phyloP scores from a whole-genome alignment of 2,888 invertebrate species.

The Mellilla xanthometata region DNA sequence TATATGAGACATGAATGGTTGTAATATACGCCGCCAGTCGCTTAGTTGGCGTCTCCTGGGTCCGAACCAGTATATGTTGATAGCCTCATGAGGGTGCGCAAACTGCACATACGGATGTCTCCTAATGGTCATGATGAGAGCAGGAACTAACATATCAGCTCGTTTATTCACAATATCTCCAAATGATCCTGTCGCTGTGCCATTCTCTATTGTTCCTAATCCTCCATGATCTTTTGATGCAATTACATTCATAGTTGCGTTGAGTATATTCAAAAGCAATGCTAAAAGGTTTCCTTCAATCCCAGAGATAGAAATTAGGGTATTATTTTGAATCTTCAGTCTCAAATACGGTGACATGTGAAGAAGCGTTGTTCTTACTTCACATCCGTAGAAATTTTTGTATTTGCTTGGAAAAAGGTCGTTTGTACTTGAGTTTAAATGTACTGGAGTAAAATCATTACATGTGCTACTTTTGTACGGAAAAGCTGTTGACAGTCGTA shows the following conservation, averaged over 20 bases:
- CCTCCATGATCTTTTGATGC: constrained; percentile 27
- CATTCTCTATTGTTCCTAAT: constrained; percentile 37
- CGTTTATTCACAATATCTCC: constrained; percentile 39
- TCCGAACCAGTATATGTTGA: constrained; percentile 47
- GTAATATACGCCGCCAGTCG: constrained; percentile 46
- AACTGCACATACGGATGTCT: constrained; percentile 42
- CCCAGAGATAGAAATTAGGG: constrained; percentile 37
- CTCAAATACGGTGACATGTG: constrained; percentile 39
- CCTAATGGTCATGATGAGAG: constrained; percentile 35
- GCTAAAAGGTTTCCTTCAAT: constrained; percentile 43
- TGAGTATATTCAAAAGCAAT: constrained; percentile 39
- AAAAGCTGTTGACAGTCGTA: constrained; percentile 45
- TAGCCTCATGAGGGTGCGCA: constrained; percentile 39
- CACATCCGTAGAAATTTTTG: constrained; percentile 52
- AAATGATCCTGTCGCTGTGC: constrained; percentile 37
- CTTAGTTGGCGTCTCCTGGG: constrained; percentile 48
- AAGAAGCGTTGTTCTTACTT: constrained; percentile 39
- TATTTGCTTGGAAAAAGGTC: constrained; percentile 50
- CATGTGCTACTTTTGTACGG: constrained; percentile 50
- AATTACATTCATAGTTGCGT: constrained; percentile 43
- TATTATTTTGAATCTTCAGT: constrained; percentile 34
- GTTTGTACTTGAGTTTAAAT: constrained; percentile 27
- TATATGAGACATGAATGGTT: constrained; percentile 44
- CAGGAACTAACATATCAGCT: constrained; percentile 49
- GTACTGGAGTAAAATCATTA: constrained; percentile 40